These are phyloP conservation scores for Embidobia sp. DNA, from an alignment of 2,888 invertebrate species.

Conservation along the genomic window DNA sequence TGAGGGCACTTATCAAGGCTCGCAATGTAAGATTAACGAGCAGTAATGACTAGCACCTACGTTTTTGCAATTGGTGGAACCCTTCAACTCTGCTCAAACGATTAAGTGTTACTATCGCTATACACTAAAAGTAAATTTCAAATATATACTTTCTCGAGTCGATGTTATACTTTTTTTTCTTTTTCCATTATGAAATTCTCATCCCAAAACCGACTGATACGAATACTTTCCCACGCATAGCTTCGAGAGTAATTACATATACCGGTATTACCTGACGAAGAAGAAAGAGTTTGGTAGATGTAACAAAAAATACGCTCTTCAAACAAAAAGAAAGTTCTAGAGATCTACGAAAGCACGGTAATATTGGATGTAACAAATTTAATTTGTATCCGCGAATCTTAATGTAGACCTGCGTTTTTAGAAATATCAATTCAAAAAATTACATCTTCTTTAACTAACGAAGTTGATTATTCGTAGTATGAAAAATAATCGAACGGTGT, in stretches of 20 bases:
- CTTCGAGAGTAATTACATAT: constrained; percentile 3
- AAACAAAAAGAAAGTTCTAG: too few species aligned
- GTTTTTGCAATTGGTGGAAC: constrained; percentile 63
- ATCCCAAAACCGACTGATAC: constrained; percentile 14
- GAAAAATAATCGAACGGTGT: too few species aligned
- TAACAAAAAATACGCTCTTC: too few species aligned
- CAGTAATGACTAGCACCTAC: constrained; percentile 73
- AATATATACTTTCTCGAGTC: constrained; percentile 11
- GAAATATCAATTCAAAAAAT: too few species aligned
- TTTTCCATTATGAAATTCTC: constrained; percentile 10
- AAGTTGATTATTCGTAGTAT: too few species aligned
- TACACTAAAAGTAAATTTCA: constrained; percentile 51
- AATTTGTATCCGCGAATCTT: too few species aligned
- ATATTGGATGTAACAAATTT: too few species aligned
- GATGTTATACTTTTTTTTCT: constrained; percentile 38
- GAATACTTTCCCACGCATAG: constrained; percentile 31
- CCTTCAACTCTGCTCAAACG: constrained; percentile 56
- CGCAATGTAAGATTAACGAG: constrained; percentile 73
- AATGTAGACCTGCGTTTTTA: too few species aligned
- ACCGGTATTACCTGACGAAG: neutral
- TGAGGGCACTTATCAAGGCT: constrained; percentile 73
- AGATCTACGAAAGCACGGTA: too few species aligned
- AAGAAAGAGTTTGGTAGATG: too few species aligned
- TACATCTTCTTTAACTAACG: too few species aligned
- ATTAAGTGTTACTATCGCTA: constrained; percentile 56